A percentile compares a stretch with the other conserved stretches of the same genome.
phyloP scores from a whole-genome alignment of 2,888 invertebrate species.

The Cyrtodaria siliqua region DNA sequence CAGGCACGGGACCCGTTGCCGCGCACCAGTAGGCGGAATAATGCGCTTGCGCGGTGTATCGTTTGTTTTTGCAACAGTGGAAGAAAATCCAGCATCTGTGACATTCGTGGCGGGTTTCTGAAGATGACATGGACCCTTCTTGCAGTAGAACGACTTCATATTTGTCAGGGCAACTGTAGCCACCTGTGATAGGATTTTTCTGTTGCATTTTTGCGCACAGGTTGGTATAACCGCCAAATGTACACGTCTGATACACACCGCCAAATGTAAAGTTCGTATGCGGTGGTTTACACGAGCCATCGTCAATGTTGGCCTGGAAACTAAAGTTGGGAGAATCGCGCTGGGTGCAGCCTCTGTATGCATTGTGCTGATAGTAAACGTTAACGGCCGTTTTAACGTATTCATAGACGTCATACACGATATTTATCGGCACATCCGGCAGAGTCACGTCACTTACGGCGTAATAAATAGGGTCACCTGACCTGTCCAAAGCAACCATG shows the following conservation, averaged over 20 bases:
- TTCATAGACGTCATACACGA: conserved; percentile 60
- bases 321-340: conserved; percentile 75
- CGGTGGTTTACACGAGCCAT: conserved; percentile 71
- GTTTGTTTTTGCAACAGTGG: conserved; percentile 55
- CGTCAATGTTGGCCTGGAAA: conserved; percentile 78
- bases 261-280: conserved; percentile 78
- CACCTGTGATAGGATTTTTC: conserved; percentile 75
- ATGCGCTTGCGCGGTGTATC: conserved; percentile 55
- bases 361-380: conserved; percentile 78
- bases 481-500: conserved; percentile 76
- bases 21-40: conserved; percentile 78
- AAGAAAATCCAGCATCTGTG: conserved; percentile 66
- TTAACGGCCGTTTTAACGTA: conserved; percentile 70
- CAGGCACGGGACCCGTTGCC: conserved; percentile 55
- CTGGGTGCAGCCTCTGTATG: conserved; percentile 75
- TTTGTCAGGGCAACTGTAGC: conserved; percentile 68
- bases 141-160: conserved; percentile 70
- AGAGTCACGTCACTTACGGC: conserved; percentile 65
- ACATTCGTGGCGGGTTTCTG: conserved; percentile 49
- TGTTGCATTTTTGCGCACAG: conserved; percentile 48
- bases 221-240: conserved; percentile 38
- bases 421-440: conserved; percentile 72
- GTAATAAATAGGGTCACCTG: conserved; percentile 78
- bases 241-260: conserved; percentile 76
- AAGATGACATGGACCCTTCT: conserved; percentile 43